phyloP scores from a whole-genome alignment of 1,140 invertebrate species.

The Andricus grossulariae region DNA sequence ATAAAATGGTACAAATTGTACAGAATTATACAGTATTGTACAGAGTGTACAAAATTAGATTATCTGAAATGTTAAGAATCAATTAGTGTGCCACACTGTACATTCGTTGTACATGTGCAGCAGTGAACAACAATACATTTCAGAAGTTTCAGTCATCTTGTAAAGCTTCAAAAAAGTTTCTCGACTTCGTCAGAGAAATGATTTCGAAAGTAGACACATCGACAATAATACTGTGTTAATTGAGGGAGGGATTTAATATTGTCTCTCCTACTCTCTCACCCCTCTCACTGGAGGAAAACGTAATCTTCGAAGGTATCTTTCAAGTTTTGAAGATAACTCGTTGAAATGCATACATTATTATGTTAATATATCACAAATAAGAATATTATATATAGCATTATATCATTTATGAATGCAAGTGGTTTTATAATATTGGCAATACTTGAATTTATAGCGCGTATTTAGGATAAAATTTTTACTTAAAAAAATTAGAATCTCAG shows the following conservation, averaged over 20 bases:
- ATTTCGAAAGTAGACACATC: neutral
- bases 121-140: neutral
- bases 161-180: neutral
- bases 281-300: neutral
- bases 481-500: too few species aligned
- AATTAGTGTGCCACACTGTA: neutral
- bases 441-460: too few species aligned
- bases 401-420: too few species aligned
- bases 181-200: neutral
- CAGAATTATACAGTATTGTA: neutral
- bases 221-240: neutral
- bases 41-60: neutral
- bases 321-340: neutral
- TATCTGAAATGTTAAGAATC: neutral
- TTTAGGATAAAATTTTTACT: too few species aligned
- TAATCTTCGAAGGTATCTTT: constrained; percentile 15
- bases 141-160: neutral
- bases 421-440: too few species aligned
- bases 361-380: neutral
- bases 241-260: neutral
- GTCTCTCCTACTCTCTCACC: neutral
- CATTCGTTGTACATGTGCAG: neutral
- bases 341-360: neutral
- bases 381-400: neutral
- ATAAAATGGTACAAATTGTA: neutral